Base-by-base conservation (phyloP, 2,113 vertebrate genomes). In the Marmota flaviventris region DNA sequence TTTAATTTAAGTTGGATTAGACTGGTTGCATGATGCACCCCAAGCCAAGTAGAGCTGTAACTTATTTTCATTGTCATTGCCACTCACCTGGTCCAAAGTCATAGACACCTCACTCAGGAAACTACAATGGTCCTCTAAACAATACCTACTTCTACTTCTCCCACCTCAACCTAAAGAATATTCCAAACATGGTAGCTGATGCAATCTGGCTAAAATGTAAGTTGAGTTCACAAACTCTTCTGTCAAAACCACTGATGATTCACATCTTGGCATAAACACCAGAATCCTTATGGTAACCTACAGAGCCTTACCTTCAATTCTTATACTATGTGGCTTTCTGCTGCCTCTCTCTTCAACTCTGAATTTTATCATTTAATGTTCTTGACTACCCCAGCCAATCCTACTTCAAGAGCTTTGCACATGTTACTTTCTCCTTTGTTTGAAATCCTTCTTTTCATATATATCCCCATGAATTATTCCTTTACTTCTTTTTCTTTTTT, bases 321-420 rank as follows among this genome's bases (percentile, higher is more conserved):
- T 18, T 27, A 7, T 0, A 8, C 29, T 45, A 45, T 1, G 4
- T 32, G 22, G 27, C 45, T 61, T 42, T 10, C 7, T 3, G 1
- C 27, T 5, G 0, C 16, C 14, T 34, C 58, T 70, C 18, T 42
- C 13, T 12, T 34, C 53, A 42, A 42, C 42, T 42, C 42, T 42
- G 42, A 42, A 42, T 42, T 42, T 42, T 42, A 42, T 42, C 42
- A 42, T 42, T 42, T 42, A 42, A 42, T 42, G 42, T 42, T 42
- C 27, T 14, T 61, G 29, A 70, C n/a, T 12, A 51, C 22, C 8
- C 48, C 5, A 67, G 67, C 14, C 34, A 37, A 9, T 0, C 20
- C 20, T 8, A 61, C 51, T 22, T n/a, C 2, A 20, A 22, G 67
- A 58, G n/a, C 4, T 34, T 65, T 11, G 27, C 27, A 1, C 4